Conservation (phyloP, 2,113 vertebrate genomes). For the Oncorhynchus tshawytscha region DNA sequence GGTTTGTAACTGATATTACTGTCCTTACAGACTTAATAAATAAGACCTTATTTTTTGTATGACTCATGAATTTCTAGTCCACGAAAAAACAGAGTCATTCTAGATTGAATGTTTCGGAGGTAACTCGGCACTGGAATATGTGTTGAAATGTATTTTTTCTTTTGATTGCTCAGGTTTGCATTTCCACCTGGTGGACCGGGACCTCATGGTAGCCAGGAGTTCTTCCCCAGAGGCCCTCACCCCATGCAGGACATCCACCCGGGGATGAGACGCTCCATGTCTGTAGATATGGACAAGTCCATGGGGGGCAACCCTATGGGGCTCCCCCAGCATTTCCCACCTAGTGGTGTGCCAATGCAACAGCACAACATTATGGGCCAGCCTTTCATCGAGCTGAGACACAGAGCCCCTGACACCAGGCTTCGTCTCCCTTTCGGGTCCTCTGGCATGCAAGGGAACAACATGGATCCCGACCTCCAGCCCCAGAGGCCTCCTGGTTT, state of each 20-base stretch:
- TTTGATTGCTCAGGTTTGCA: conserved; percentile 72
- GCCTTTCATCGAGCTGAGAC: conserved; percentile 91
- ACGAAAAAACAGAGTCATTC: too few species aligned
- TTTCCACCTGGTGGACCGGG: conserved; percentile 81
- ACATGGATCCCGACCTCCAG: conserved; percentile 73
- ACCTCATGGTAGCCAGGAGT: conserved; percentile 78
- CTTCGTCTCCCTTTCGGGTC: conserved; percentile 77
- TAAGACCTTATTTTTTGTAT: too few species aligned
- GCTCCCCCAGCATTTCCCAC: conserved; percentile 82
- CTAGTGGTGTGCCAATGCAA: conserved; percentile 81
- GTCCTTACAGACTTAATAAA: too few species aligned
- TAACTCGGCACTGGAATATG: too few species aligned
- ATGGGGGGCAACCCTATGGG: conserved; percentile 72
- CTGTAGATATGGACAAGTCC: conserved; percentile 81
- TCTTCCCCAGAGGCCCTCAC: conserved; percentile 82
- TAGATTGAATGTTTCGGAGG: not conserved
- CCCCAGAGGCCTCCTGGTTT: conserved; percentile 76
- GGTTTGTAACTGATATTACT: conserved; percentile 69
- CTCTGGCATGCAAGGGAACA: conserved; percentile 61
- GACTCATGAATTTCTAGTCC: too few species aligned
- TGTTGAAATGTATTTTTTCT: not conserved
- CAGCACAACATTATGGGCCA: conserved; percentile 94
- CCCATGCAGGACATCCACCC: conserved; percentile 81
- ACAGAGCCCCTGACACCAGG: conserved; percentile 84
- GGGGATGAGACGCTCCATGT: conserved; percentile 85